These are phyloP conservation scores for Nanorana parkeri DNA, from an alignment of 2,113 vertebrate genomes.

Conservation along the genomic window DNA sequence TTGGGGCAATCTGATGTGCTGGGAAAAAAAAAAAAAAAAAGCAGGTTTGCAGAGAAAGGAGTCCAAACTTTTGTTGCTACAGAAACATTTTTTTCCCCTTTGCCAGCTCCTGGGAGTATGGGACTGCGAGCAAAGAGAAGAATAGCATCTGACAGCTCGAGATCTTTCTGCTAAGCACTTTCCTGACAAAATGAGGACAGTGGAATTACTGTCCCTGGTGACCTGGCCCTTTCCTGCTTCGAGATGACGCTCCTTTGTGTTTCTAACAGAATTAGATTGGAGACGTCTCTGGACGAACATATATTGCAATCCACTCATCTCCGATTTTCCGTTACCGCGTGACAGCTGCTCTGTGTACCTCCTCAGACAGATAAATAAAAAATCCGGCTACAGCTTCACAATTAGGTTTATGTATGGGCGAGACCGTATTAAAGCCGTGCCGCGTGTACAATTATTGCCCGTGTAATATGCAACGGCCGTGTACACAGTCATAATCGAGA, in stretches of 20 bases:
- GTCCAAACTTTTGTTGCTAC: slow-evolving; percentile 23
- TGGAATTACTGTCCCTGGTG: not conserved
- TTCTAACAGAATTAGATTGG: not conserved
- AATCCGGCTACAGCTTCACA: slow-evolving; percentile 1
- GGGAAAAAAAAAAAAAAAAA: not conserved
- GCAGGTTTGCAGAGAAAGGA: slow-evolving; percentile 1
- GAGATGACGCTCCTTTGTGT: not conserved
- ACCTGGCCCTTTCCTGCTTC: not conserved
- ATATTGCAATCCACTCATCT: not conserved
- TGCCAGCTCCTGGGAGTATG: not conserved
- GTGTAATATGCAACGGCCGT: slow-evolving; percentile 1
- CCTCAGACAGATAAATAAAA: not conserved
- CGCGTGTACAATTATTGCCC: slow-evolving; percentile 12
- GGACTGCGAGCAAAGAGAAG: not conserved
- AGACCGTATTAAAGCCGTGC: not conserved
- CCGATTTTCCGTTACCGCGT: no score
- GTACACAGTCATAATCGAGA: not conserved
- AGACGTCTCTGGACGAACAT: not conserved
- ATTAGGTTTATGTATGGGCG: slow-evolving; percentile 6
- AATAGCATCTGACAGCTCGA: slow-evolving; percentile 17
- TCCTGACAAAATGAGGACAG: slow-evolving; percentile 47
- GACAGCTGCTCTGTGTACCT: not conserved
- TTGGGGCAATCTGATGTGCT: not conserved
- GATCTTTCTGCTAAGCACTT: slow-evolving; percentile 35
- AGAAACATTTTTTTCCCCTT: slow-evolving; percentile 20